These are phyloP conservation scores for Drosophila lowei DNA, from an alignment of 1,140 invertebrate species.

Conservation along the genomic window DNA sequence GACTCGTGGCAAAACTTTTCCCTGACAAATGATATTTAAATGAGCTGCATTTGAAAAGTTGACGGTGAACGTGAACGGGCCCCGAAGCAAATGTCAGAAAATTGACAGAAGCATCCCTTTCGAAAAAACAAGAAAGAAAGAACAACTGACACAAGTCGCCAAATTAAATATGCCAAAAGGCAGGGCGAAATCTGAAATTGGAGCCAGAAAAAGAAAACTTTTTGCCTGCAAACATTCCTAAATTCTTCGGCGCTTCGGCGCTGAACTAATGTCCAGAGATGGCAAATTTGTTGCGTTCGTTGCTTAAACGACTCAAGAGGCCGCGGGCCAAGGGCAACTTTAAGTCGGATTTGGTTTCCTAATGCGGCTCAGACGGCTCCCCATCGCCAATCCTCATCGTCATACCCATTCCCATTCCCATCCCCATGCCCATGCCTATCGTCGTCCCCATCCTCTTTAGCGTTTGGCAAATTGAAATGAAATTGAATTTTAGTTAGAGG, in stretches of 20 bases:
- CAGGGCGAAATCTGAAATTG: conserved; percentile 55
- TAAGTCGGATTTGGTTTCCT: conserved; percentile 58
- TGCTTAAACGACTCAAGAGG: conserved; percentile 57
- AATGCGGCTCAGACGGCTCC: conserved; percentile 48
- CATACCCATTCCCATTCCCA: no score
- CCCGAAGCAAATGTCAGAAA: conserved; percentile 53
- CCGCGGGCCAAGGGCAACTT: conserved; percentile 36
- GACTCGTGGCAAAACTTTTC: conserved; percentile 40
- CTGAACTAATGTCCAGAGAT: conserved; percentile 40
- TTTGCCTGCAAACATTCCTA: conserved; percentile 55
- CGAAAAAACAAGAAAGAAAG: conserved; percentile 19
- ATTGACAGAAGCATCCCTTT: conserved; percentile 63
- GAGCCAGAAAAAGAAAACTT: conserved; percentile 55
- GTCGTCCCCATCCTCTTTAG: not conserved
- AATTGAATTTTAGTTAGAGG: conserved; percentile 65
- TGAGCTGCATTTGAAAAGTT: conserved; percentile 77
- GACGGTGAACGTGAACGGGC: conserved; percentile 33
- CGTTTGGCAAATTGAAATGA: conserved; percentile 60
- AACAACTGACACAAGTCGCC: conserved; percentile 61
- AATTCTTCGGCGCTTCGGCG: conserved; percentile 47
- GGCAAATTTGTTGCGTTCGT: conserved; percentile 50
- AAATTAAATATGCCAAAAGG: conserved; percentile 78
- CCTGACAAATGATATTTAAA: conserved; percentile 75
- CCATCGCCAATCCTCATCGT: not conserved
- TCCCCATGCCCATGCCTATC: no score